phyloP scores from a whole-genome alignment of 1,140 invertebrate species.

The fruit fly (Drosophila melanogaster) region DNA sequence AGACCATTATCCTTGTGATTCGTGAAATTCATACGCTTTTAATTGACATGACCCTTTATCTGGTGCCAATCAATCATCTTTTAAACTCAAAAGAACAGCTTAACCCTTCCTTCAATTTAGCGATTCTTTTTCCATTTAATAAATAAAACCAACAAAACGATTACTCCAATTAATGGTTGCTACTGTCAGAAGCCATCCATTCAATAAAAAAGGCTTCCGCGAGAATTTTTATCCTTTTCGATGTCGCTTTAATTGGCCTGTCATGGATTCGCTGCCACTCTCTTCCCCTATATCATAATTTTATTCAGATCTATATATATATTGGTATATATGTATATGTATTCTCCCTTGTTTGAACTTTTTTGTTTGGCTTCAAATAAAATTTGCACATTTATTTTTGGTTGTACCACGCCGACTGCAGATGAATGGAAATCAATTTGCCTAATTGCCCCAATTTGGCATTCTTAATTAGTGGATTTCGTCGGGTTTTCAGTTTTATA shows the following conservation, averaged over 20 bases:
- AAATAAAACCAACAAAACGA: slow-evolving; percentile 39
- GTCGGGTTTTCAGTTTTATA: slow-evolving; percentile 23
- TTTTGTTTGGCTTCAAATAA: slow-evolving; percentile 27
- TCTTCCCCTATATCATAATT: slow-evolving; percentile 29
- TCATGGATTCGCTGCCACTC: slow-evolving; percentile 4
- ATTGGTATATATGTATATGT: background rate
- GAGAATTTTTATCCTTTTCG: slow-evolving; percentile 23
- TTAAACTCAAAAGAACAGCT: slow-evolving; percentile 24
- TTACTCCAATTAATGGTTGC: slow-evolving; percentile 67
- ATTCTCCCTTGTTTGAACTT: background rate
- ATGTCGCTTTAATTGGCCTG: slow-evolving; percentile 36
- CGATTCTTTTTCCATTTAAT: slow-evolving; percentile 7
- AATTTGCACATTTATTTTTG: slow-evolving; percentile 41
- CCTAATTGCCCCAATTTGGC: slow-evolving; percentile 62
- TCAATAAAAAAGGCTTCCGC: slow-evolving; percentile 45
- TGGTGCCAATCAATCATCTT: slow-evolving; percentile 24
- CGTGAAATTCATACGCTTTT: slow-evolving; percentile 6
- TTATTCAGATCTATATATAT: slow-evolving; percentile 18
- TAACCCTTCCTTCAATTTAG: background rate
- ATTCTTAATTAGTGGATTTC: slow-evolving; percentile 46
- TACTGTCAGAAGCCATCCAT: slow-evolving; percentile 20
- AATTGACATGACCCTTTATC: slow-evolving; percentile 8
- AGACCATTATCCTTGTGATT: background rate
- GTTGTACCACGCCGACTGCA: background rate
- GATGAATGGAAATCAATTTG: slow-evolving; percentile 34